phyloP scores from a whole-genome alignment of 2,113 vertebrate genomes.

The Lathamus discolor region DNA sequence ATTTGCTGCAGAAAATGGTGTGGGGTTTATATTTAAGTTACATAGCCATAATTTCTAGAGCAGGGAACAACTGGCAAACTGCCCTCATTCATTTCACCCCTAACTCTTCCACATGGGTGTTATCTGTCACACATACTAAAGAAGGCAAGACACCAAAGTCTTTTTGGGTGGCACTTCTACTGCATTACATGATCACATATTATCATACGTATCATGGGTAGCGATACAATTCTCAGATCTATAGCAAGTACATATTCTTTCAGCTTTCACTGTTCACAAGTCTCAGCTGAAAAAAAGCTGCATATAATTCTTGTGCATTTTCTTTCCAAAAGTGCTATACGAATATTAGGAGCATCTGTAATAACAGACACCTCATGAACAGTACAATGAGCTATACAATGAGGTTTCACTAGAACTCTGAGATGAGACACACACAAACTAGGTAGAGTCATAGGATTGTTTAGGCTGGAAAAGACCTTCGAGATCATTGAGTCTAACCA shows the following conservation, averaged over 20 bases:
- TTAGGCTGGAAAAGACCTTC: neutral
- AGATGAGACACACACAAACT: neutral
- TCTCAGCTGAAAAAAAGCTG: neutral
- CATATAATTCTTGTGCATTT: neutral
- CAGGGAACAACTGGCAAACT: neutral
- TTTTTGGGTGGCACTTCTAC: neutral
- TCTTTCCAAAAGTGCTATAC: neutral
- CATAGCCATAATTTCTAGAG: neutral
- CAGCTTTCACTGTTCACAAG: neutral
- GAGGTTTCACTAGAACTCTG: neutral
- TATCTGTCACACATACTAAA: neutral
- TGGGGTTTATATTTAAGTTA: neutral
- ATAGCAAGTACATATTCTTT: neutral
- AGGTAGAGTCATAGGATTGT: neutral
- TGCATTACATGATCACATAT: too few species aligned
- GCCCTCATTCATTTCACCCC: neutral
- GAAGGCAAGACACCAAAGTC: neutral
- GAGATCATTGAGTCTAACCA: neutral
- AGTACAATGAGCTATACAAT: neutral
- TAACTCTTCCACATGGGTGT: neutral
- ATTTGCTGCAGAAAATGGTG: neutral
- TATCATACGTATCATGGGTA: fast-evolving
- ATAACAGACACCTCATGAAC: neutral
- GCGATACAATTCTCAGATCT: neutral
- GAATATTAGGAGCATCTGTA: neutral